Conservation (phyloP, 1,140 invertebrate species). For the Panagrolaimus sp. region DNA sequence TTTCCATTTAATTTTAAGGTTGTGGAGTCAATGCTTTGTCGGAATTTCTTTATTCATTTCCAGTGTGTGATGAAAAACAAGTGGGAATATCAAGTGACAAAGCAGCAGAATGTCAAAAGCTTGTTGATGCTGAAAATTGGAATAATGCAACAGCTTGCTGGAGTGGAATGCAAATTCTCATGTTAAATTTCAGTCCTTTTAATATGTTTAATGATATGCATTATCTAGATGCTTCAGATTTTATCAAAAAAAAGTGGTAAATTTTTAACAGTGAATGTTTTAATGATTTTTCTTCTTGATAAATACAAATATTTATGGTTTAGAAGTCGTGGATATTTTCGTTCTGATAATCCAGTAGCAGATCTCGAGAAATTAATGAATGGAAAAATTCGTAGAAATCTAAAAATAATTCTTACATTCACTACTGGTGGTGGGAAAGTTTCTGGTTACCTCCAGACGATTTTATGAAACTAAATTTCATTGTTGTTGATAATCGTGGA, state of each 20-base stretch:
- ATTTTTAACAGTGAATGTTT: slow-evolving; percentile 39
- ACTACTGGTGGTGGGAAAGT: too few species aligned
- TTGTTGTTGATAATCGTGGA: slow-evolving; percentile 50
- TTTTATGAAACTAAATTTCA: slow-evolving; percentile 59
- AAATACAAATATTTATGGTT: too few species aligned
- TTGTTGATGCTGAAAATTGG: slow-evolving; percentile 61
- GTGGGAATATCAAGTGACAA: slow-evolving; percentile 54
- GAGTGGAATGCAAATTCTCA: slow-evolving; percentile 66
- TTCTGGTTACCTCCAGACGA: slow-evolving; percentile 58
- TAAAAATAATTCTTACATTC: slow-evolving; percentile 55
- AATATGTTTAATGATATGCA: slow-evolving; percentile 72
- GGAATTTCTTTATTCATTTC: slow-evolving; percentile 68
- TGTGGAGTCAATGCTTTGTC: slow-evolving; percentile 75
- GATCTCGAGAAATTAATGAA: slow-evolving; percentile 58
- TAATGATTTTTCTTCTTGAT: slow-evolving; percentile 16
- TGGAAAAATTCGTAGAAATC: slow-evolving; percentile 58
- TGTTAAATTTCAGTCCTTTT: slow-evolving; percentile 67
- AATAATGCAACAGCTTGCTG: slow-evolving; percentile 66
- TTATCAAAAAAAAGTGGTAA: too few species aligned
- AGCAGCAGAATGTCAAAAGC: slow-evolving; percentile 56
- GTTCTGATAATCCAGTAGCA: too few species aligned
- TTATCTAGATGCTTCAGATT: slow-evolving; percentile 16
- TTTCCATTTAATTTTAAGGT: too few species aligned
- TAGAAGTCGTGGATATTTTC: slow-evolving; percentile 16
- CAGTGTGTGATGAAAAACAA: slow-evolving; percentile 61